Conservation (phyloP, 1,140 invertebrate species). For the Zaprionus capensis region DNA sequence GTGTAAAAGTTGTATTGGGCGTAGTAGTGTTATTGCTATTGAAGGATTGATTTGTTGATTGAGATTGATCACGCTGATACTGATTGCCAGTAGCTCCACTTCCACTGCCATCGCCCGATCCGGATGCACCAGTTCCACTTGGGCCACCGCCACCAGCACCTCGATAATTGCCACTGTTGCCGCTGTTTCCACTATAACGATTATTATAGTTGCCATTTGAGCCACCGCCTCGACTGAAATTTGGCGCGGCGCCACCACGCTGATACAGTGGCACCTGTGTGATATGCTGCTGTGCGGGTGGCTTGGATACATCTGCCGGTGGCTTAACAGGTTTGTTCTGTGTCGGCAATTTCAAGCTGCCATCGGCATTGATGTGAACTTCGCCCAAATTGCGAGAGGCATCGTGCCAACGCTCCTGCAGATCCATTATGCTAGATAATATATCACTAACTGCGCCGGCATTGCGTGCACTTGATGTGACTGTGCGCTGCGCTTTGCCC, state of each 20-base stretch:
- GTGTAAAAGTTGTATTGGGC: constrained; percentile 56
- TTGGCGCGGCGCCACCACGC: constrained; percentile 83
- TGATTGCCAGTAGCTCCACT: constrained; percentile 68
- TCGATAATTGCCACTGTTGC: constrained; percentile 74
- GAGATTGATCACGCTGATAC: constrained; percentile 45
- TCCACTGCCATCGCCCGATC: constrained; percentile 71
- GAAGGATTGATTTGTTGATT: constrained; percentile 39
- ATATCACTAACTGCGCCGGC: constrained; percentile 85
- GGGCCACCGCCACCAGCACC: constrained; percentile 75
- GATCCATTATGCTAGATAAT: constrained; percentile 90
- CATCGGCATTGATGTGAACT: constrained; percentile 72
- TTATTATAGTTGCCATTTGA: constrained; percentile 84
- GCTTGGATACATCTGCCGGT: not conserved
- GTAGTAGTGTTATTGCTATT: constrained; percentile 46
- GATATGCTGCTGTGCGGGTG: constrained; percentile 63
- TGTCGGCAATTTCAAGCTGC: constrained; percentile 73
- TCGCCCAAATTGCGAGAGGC: constrained; percentile 68
- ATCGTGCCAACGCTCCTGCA: constrained; percentile 90
- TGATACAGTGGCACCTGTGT: constrained; percentile 88
- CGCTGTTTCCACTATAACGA: constrained; percentile 82
- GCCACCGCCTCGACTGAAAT: constrained; percentile 83
- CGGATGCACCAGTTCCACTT: constrained; percentile 63
- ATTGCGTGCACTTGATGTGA: constrained; percentile 16
- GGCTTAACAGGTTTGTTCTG: constrained; percentile 40
- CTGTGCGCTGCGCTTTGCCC: constrained; percentile 53